Evolutionary conservation across 2,113 vertebrate genomes (phyloP), one percentile per base, ranked within the genome.

Genomic region (Hippocampus guttulatus): DNA sequence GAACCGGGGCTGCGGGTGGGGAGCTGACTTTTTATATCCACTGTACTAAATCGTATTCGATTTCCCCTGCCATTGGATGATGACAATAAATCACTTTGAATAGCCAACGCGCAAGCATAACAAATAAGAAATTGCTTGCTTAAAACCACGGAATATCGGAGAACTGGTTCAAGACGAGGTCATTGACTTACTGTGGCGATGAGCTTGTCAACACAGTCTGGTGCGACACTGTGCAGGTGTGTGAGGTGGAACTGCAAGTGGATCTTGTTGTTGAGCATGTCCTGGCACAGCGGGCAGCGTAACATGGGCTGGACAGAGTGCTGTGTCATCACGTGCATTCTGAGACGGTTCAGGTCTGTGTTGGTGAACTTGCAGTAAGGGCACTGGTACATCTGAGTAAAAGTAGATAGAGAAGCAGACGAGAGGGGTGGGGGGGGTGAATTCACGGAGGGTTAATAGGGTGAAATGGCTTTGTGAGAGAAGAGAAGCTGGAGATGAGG

Each of bases 171-270:
- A 38, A 41, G 25, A 67, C 18, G 51, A 40, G 15, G 10, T 38
- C 27, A 41, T 40, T 3, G 27, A 81, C 95, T 93, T 86, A 98
- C 96, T 87, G 96, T 95, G 89, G 97, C 91, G 71, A 99, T 95
- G 65, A 99, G 96, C 68, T 99, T 99, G 67, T 99, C 97, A 0
- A 99, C 97, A 0, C 97, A 99, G 93, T 99, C 97, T 0, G 97
- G 97, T 0, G 97, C 95, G 88, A 99, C 97, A 0, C 96, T 99
- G 93, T 99, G 97, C 78, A 99, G 95, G 87, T 99, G 97, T 63
- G 97, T 98, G 90, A 99, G 97, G 91, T 99, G 97, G 86, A 99
- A 92, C 95, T 99, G 97, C 81, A 99, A 92, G 87, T 99, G 97
- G 88, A 98, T 92, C 93, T 99, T 98, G 94, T 98, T 99, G 92